Base-by-base conservation (phyloP, 2,797 vertebrate species). In the Mallotus villosus region DNA sequence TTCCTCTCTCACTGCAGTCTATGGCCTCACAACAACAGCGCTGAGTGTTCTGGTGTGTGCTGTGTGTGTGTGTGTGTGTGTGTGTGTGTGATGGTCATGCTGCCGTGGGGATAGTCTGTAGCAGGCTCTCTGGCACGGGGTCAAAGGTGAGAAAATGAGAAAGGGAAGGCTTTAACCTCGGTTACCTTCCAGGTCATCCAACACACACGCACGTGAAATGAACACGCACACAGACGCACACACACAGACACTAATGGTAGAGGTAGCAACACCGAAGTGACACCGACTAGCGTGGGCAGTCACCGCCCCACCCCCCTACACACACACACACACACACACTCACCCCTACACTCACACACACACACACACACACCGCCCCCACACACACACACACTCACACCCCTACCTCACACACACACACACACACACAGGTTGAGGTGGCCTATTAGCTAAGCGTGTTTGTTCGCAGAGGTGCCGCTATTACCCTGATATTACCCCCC, bases 361-460 rank as follows among this genome's bases (percentile, higher is more conserved):
- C 51, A 55, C 51, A 53, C 49, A 51, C 49, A 2, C 49, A 51
- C 49, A 16, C 51, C n/a, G n/a, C 84, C 19, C 51, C 1, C 2
- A n/a, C 51, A 55, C 51, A 55, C 51, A 55, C 51, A 49, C 46
- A 49, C 46, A 53, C 17, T n/a, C n/a, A n/a, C n/a, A n/a, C n/a
- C n/a, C n/a, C n/a, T n/a, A n/a, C n/a, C n/a, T n/a, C n/a, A n/a
- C n/a, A n/a, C n/a, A n/a, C 51, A 53, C 51, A 53, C 49, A 51
- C 49, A 2, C 49, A 51, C 49, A 16, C 51, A n/a, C 51, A 55
- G 78, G 83, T 84, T 78, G 69, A 64, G 84, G 82, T 87, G 87
- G 90, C 91, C 92, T 91, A 90, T 92, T 93, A 91, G 84, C 90
- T 90, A 91, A 93, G 92, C 92, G 91, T 93, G 92, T 94, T 94